Conservation (phyloP, 2,797 vertebrate genomes). For the Emys orbicularis region DNA sequence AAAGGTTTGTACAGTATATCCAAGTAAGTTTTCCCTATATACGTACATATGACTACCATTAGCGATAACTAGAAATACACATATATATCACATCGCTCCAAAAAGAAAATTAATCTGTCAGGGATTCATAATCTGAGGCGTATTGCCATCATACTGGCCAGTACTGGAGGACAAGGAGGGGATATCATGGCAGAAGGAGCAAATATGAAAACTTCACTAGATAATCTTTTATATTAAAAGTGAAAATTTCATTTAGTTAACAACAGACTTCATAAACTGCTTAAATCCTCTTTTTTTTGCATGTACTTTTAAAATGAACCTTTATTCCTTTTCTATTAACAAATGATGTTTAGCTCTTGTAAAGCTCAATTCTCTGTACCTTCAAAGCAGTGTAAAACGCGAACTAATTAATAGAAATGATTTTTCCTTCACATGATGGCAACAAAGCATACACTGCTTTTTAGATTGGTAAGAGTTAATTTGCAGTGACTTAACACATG, state of each 20-base stretch:
- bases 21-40: not conserved
- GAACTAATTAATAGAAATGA: constrained; percentile 72
- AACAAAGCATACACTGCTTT: constrained; percentile 72
- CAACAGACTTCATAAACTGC: constrained; percentile 47
- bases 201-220: not conserved
- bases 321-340: constrained; percentile 35
- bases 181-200: not conserved
- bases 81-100: not conserved
- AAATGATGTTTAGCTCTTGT: constrained; percentile 52
- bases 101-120: not conserved
- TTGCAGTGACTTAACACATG: constrained; percentile 75
- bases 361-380: constrained; percentile 27
- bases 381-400: constrained; percentile 55
- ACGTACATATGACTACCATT: not conserved
- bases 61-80: not conserved
- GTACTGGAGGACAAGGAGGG: not conserved
- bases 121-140: not conserved
- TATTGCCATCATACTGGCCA: not conserved
- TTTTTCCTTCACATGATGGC: constrained; percentile 64
- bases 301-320: constrained; percentile 52
- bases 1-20: not conserved
- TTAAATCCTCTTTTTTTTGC: constrained; percentile 30
- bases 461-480: constrained; percentile 71
- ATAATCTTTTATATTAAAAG: not conserved
- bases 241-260: constrained; percentile 31